Conservation (phyloP, 2,888 invertebrate genomes). For the Colostygia pectinataria region DNA sequence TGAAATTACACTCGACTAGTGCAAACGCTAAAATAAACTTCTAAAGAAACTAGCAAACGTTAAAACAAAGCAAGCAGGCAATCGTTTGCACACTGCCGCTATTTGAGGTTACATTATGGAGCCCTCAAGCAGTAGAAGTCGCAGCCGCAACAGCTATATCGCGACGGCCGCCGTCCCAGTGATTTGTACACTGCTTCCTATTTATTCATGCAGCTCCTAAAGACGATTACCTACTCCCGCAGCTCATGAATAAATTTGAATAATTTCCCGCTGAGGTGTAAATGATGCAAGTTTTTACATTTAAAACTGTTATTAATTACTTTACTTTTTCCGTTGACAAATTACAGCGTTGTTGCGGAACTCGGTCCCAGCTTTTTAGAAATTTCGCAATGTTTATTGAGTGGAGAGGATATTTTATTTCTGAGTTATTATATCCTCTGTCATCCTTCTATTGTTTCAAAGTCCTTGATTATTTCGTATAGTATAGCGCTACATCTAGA, state of each 20-base stretch:
- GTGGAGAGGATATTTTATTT: slow-evolving; percentile 16
- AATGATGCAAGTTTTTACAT: slow-evolving; percentile 80
- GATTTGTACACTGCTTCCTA: slow-evolving; percentile 75
- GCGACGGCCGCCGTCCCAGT: slow-evolving; percentile 51
- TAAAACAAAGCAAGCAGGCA: slow-evolving; percentile 6
- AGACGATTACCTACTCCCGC: slow-evolving; percentile 75
- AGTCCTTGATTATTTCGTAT: neutral
- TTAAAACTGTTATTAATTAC: slow-evolving; percentile 73
- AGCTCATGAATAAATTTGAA: slow-evolving; percentile 78
- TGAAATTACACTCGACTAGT: neutral
- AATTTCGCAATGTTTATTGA: slow-evolving; percentile 20
- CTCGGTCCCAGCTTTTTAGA: slow-evolving; percentile 16
- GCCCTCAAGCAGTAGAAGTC: slow-evolving; percentile 15
- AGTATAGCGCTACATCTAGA: neutral
- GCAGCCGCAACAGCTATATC: slow-evolving; percentile 39
- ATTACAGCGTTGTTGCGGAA: slow-evolving; percentile 43
- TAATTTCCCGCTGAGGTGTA: slow-evolving; percentile 74
- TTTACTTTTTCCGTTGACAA: slow-evolving; percentile 61
- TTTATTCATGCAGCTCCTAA: slow-evolving; percentile 76
- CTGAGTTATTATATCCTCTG: slow-evolving; percentile 12
- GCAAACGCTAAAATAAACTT: neutral
- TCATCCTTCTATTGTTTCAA: slow-evolving; percentile 4
- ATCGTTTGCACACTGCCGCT: slow-evolving; percentile 6
- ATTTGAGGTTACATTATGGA: slow-evolving; percentile 18
- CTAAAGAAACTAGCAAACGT: neutral